Conservation (phyloP, 2,797 vertebrate species). For the Enteromius afrohamiltoni region DNA sequence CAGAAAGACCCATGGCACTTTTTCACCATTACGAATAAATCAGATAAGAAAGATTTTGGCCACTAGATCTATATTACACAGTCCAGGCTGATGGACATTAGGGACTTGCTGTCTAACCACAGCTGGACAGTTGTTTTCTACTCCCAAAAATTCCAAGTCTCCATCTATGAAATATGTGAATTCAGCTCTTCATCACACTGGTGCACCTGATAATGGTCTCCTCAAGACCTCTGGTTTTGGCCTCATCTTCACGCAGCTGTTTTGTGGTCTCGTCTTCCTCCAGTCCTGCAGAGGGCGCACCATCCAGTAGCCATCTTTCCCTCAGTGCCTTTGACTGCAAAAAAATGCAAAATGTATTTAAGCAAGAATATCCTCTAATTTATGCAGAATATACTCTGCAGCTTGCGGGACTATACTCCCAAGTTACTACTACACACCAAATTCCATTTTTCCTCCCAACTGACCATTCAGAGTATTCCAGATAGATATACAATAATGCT, state of each 20-base stretch:
- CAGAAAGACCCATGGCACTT: conserved; percentile 50
- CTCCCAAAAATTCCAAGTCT: not conserved
- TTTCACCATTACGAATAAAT: conserved; percentile 48
- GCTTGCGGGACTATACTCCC: too few relatives aligned
- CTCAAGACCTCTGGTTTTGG: conserved; percentile 84
- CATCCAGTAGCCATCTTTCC: conserved; percentile 93
- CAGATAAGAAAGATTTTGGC: conserved; percentile 19
- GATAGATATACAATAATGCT: not conserved
- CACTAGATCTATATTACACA: conserved; percentile 16
- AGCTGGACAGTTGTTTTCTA: not conserved
- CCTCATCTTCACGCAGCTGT: conserved; percentile 87
- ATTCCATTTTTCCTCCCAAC: not conserved
- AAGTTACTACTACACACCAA: too few relatives aligned
- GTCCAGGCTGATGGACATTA: conserved; percentile 16
- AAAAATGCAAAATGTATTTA: not conserved
- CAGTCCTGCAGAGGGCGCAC: conserved; percentile 78
- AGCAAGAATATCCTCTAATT: not conserved
- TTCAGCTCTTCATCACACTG: not conserved
- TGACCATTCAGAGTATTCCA: not conserved
- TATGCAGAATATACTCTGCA: not conserved
- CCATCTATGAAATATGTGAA: not conserved
- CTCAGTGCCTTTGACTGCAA: conserved; percentile 90
- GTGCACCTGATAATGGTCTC: conserved; percentile 85
- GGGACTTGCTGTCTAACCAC: not conserved
- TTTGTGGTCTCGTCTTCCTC: conserved; percentile 84